phyloP scores from a whole-genome alignment of 2,888 invertebrate species.

The Calameuta pallipes region DNA sequence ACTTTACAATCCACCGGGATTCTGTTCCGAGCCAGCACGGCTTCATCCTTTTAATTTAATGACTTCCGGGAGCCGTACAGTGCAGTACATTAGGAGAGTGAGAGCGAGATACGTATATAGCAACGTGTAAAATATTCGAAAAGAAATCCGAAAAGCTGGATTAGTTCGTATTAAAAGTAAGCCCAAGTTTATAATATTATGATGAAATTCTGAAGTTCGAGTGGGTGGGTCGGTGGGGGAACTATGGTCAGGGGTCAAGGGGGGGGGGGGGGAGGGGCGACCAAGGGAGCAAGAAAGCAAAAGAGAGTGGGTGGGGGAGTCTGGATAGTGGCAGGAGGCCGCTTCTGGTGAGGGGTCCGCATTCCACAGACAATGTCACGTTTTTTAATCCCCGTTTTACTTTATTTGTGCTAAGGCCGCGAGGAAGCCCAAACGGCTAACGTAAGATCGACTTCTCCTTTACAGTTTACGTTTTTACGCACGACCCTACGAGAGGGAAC shows the following conservation, averaged over 20 bases:
- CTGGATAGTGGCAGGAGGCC: constrained; percentile 29
- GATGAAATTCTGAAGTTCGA: constrained; percentile 46
- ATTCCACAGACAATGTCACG: constrained; percentile 66
- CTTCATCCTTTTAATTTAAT: not conserved
- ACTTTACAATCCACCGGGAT: not conserved
- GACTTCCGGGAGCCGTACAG: not conserved
- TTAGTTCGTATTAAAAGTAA: not conserved
- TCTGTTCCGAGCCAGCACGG: not conserved
- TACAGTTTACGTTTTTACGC: constrained; percentile 10
- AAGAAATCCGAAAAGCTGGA: not conserved
- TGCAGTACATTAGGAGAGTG: not conserved
- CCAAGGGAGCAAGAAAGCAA: constrained; percentile 13
- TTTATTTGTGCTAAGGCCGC: constrained; percentile 53
- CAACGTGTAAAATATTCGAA: not conserved
- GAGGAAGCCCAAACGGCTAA: constrained; percentile 48
- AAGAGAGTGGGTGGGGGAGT: constrained; percentile 15
- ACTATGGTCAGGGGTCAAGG: constrained; percentile 13
- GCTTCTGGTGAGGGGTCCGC: constrained; percentile 60
- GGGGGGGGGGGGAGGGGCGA: constrained; percentile 9
- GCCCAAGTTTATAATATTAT: constrained; percentile 43
- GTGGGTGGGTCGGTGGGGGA: constrained; percentile 14
- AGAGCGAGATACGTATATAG: not conserved
- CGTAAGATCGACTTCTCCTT: constrained; percentile 23
- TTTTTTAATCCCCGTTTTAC: constrained; percentile 65
- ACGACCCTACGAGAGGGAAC: constrained; percentile 6